phyloP scores from a whole-genome alignment of 2,113 vertebrate genomes.

The Cyanoderma ruficeps region DNA sequence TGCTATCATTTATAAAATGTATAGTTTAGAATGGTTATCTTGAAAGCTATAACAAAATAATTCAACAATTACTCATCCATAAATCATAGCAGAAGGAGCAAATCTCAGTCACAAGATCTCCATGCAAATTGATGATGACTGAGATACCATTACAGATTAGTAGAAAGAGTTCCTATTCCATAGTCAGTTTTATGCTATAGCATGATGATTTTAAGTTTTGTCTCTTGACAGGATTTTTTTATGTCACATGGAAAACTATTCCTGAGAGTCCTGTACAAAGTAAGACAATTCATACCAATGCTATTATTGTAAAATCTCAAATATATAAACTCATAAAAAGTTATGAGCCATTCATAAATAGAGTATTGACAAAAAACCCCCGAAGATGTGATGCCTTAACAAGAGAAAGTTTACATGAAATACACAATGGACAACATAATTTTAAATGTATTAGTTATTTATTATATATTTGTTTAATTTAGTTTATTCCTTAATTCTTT shows the following conservation, averaged over 20 bases:
- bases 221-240: not conserved
- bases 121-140: not conserved
- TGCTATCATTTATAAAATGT: not conserved
- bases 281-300: not conserved
- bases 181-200: not conserved
- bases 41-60: not conserved
- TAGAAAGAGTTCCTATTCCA: not conserved
- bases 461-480: not conserved
- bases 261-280: not conserved
- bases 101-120: not conserved
- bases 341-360: not conserved
- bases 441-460: not conserved
- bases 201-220: not conserved
- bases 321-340: not conserved
- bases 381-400: not conserved
- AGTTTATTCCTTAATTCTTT: not conserved
- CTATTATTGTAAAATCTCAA: not conserved
- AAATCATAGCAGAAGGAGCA: not conserved
- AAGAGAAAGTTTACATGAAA: not conserved
- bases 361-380: not conserved
- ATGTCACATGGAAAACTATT: not conserved
- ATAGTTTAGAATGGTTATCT: not conserved
- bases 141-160: not conserved
- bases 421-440: not conserved
- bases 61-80: not conserved